Percentiles rank a stretch among this genome's conserved stretches.
Evolutionary conservation across 2,888 invertebrate genomes (phyloP).

Genomic region (Arctia plantaginis): DNA sequence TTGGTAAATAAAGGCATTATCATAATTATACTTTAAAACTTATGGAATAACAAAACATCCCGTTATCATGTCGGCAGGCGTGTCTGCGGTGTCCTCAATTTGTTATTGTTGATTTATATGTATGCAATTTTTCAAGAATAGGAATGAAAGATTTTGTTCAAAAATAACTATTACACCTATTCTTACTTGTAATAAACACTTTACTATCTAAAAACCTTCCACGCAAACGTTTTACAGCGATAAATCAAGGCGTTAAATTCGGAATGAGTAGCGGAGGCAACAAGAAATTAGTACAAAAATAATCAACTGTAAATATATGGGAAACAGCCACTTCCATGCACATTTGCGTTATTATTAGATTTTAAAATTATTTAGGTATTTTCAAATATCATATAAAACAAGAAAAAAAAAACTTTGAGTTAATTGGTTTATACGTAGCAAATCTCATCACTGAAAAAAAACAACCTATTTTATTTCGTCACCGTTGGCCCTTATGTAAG

Average conservation of each 20-base stretch:
- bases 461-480: too few species aligned
- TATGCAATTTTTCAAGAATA: background rate
- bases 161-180: slow-evolving; percentile 9
- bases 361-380: background rate
- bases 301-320: slow-evolving; percentile 9
- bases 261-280: slow-evolving; percentile 28
- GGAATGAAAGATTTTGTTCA: background rate
- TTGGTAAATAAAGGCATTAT: too few species aligned
- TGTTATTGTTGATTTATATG: background rate
- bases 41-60: background rate
- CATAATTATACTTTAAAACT: too few species aligned
- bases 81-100: background rate
- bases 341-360: background rate
- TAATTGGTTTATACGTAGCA: too few species aligned
- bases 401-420: too few species aligned
- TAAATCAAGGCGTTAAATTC: slow-evolving; percentile 41
- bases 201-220: slow-evolving; percentile 52
- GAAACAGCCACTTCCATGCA: background rate
- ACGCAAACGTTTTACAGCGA: slow-evolving; percentile 25
- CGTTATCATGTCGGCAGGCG: too few species aligned
- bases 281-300: slow-evolving; percentile 27
- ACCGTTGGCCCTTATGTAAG: too few species aligned
- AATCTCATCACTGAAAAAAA: too few species aligned
- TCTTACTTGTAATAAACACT: slow-evolving; percentile 22
- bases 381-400: too few species aligned